Base-by-base conservation (phyloP, 2,888 invertebrate species). In the Elegia similella region DNA sequence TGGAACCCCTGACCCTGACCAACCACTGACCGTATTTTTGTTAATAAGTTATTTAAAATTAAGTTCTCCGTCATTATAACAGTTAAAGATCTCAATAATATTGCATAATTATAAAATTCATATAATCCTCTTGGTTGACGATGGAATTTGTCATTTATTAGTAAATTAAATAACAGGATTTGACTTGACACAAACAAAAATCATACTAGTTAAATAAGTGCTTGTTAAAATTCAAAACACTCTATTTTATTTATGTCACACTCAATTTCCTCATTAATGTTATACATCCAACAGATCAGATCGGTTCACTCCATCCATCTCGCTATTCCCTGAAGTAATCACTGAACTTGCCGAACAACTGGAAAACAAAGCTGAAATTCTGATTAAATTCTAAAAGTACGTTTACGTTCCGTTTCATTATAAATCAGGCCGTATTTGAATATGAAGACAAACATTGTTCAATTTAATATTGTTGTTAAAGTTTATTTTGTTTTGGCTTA, bases 241-340 rank as follows among this genome's bases (percentile, higher is more conserved):
- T 5, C 23, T 23, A 23, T 3, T 23, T 2, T 5, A 23, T 23
- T 38, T 15, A 7, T 47, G 38, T 47, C 38, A 38, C 23, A 17
- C 17, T 7, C 38, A 38, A 47, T 53, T 53, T 67, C 69, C 68
- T 71, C 68, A 71, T 23, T 23, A 23, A 23, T 23, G 23, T 23
- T 23, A 71, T 67, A 68, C 72, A 67, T 73, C 63, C 64, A 67
- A 58, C 66, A 55, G 66, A 73, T 72, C 67, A 70, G 64, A 73
- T 70, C 70, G 65, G 70, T 74, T 64, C 65, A 56, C 48, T 16
- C 42, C 56, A 56, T 56, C 56, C 67, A 73, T 80, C 76, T 78
- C 62, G 50, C 59, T 62, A 75, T 68, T 75, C 80, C 77, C 79
- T 63, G 54, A 75, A 76, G 79, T 77, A 79, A 79, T 78, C 73